Percentiles rank a stretch among this genome's conserved stretches.
Evolutionary conservation across 1,140 invertebrate genomes (phyloP).

Genomic region (Planococcus citri): DNA sequence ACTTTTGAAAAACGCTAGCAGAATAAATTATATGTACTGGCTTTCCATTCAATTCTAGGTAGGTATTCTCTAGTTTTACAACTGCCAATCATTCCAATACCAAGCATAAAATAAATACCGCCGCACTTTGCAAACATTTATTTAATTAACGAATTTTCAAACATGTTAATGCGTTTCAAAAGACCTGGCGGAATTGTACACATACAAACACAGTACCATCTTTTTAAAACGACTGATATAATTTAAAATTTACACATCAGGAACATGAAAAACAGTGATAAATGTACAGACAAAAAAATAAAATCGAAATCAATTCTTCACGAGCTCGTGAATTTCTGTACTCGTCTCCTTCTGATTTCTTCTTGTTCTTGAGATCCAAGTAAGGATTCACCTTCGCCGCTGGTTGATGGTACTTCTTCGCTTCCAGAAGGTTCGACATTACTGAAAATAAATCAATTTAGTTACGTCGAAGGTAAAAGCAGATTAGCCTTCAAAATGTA

Average conservation of each 20-base stretch:
- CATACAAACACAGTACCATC: not conserved
- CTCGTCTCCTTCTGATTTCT: not conserved
- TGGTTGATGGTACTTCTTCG: not conserved
- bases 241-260: not conserved
- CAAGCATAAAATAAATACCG: not conserved
- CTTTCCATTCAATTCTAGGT: too few relatives aligned
- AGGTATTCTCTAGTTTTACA: too few relatives aligned
- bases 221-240: not conserved
- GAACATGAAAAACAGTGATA: slow-evolving; percentile 7
- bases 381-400: not conserved
- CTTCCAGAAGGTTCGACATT: not conserved
- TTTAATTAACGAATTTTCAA: not conserved
- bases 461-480: not conserved
- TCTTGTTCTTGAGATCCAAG: not conserved
- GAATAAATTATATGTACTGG: too few relatives aligned
- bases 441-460: not conserved
- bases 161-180: not conserved
- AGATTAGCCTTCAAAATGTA: not conserved
- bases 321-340: not conserved
- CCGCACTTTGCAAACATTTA: not conserved
- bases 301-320: not conserved
- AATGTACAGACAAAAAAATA: not conserved
- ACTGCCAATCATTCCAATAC: too few relatives aligned
- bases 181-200: not conserved
- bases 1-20: too few relatives aligned